phyloP scores from a whole-genome alignment of 2,888 invertebrate genomes.

The Nineta flava region DNA sequence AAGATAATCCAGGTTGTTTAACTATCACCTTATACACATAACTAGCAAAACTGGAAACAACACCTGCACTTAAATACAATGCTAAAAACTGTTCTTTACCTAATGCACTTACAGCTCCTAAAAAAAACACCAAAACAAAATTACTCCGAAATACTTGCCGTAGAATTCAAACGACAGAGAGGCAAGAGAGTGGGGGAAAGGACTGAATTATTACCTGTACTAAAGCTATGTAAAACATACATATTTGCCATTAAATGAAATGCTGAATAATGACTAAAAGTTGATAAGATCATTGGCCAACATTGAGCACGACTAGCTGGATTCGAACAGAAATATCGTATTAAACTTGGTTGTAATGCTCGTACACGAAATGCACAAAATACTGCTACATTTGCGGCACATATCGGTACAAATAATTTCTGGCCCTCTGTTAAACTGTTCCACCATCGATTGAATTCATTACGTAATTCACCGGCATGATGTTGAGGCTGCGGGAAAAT shows the following conservation, averaged over 20 bases:
- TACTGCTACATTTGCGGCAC: conserved; percentile 60
- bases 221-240: conserved; percentile 87
- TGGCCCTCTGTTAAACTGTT: conserved; percentile 52
- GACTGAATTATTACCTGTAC: conserved; percentile 33
- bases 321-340: conserved; percentile 71
- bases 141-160: conserved; percentile 1
- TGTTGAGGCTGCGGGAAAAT: background rate
- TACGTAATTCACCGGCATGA: conserved; percentile 16
- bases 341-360: conserved; percentile 51
- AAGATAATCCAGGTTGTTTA: conserved; percentile 56
- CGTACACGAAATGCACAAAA: conserved; percentile 73
- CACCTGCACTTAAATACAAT: conserved; percentile 77
- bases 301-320: conserved; percentile 61
- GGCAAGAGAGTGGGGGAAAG: background rate
- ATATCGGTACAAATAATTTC: conserved; percentile 64
- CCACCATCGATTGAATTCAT: conserved; percentile 48
- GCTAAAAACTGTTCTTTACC: conserved; percentile 88
- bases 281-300: conserved; percentile 83
- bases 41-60: conserved; percentile 73
- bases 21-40: conserved; percentile 59
- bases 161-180: conserved; percentile 3
- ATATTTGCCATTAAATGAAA: conserved; percentile 87
- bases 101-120: conserved; percentile 52
- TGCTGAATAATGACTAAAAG: conserved; percentile 81
- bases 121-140: conserved; percentile 14